Conservation (phyloP, 2,113 vertebrate species). For the Myotis lucifugus region DNA sequence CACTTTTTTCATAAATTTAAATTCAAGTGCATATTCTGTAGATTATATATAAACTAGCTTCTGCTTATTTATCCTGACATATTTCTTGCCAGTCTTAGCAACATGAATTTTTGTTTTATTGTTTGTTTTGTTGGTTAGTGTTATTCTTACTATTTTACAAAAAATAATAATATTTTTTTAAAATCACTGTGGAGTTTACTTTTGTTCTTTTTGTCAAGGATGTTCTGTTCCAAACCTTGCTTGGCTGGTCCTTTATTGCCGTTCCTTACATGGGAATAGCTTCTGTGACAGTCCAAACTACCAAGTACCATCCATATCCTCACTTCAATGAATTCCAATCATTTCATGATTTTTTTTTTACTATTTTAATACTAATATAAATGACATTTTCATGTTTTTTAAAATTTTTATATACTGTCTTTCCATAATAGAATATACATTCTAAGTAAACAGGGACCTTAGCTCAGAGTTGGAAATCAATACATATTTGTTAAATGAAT, state of each 20-base stretch:
- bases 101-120: background rate
- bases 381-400: background rate
- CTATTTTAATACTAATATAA: background rate
- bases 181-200: background rate
- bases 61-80: background rate
- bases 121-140: background rate
- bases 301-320: background rate
- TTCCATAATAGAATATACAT: background rate
- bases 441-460: background rate
- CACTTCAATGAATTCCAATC: too few relatives aligned
- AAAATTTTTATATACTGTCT: background rate
- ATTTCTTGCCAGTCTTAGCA: background rate
- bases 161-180: background rate
- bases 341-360: background rate
- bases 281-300: background rate
- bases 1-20: background rate
- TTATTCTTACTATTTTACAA: background rate
- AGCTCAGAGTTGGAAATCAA: background rate
- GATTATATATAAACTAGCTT: fast-evolving
- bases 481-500: background rate
- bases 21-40: background rate
- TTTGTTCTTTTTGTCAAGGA: background rate
- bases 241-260: background rate
- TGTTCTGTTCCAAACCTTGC: background rate
- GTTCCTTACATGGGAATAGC: fast-evolving